Conservation (phyloP, 2,888 invertebrate species). For the Sarcophaga caerulescens region DNA sequence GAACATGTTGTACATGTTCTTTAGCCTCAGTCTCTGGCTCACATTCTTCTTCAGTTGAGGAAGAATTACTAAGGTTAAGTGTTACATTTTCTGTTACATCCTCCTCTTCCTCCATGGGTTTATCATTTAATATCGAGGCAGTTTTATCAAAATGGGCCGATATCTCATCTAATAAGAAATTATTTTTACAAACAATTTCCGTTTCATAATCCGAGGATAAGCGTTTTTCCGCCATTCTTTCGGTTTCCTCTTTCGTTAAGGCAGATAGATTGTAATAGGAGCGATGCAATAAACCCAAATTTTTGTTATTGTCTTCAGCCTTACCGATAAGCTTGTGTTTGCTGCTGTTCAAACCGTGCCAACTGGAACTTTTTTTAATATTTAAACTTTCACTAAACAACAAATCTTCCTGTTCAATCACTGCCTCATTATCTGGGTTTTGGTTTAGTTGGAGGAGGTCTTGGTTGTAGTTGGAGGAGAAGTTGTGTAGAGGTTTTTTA, state of each 20-base stretch:
- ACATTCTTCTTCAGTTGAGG: conserved; percentile 49
- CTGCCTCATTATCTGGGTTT: conserved; percentile 67
- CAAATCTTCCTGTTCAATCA: conserved; percentile 53
- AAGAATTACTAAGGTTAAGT: conserved; percentile 49
- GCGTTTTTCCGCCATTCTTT: conserved; percentile 70
- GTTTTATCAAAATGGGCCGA: conserved; percentile 83
- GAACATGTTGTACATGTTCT: conserved; percentile 74
- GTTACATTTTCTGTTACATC: conserved; percentile 14
- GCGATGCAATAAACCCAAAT: conserved; percentile 82
- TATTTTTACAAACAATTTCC: conserved; percentile 76
- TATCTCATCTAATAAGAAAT: conserved; percentile 81
- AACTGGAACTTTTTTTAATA: conserved; percentile 76
- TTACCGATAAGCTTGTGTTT: too few relatives aligned
- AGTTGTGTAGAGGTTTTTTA: conserved; percentile 35
- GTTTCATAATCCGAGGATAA: conserved; percentile 74
- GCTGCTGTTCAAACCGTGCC: conserved; percentile 66
- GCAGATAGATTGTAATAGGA: conserved; percentile 84
- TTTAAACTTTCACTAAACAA: conserved; percentile 63
- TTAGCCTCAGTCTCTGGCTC: not conserved
- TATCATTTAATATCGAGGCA: conserved; percentile 83
- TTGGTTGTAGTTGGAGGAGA: conserved; percentile 49
- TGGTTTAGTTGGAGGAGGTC: conserved; percentile 18
- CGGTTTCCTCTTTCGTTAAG: conserved; percentile 79
- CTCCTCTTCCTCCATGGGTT: conserved; percentile 65
- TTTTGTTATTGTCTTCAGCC: conserved; percentile 13